Base-by-base conservation (phyloP, 2,888 invertebrate species). In the Clitarchus hookeri region DNA sequence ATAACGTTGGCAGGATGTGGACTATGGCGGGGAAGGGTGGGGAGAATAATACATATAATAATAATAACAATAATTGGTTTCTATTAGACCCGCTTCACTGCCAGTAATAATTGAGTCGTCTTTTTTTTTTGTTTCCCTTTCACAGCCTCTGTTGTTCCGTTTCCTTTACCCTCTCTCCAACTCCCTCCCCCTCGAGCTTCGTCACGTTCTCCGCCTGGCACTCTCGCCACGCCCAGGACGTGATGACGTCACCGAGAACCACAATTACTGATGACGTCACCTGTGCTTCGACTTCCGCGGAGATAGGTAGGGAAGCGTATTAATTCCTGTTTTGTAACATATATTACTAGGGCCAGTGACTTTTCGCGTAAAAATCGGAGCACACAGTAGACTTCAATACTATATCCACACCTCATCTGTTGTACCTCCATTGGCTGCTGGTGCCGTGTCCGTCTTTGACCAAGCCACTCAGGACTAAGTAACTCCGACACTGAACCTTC, bases 101-200 rank as follows among this genome's bases (percentile, higher is more conserved):
- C 82, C 82, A 23, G 36, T 82, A 44, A 82, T 82, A 82, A 82
- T 82, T 82, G 82, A 82, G 82, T 82, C 44, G 82, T 82, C 23
- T 8, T 82, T 82, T 82, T 82, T 82, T 82, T 82, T 82, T 82
- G 27, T 82, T 82, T 27, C 16, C 44, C 44, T 82, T 27, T 27
- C 44, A 36, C 36, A 13, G 82, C 82, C 82, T n/a, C n/a, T 8
- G 65, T 23, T 65, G 65, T 65, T 65, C 19, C 65, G 65, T 82
- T 82, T 82, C 44, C 25, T 82, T 36, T 13, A 36, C 44, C 44
- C 27, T 82, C 82, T 82, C 44, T 13, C 82, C 44, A 19, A n/a
- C 44, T 79, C 79, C 13, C 27, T 13, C 6, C 19, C 26, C 16
- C 65, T 23, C 65, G 0, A 65, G 23, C 65, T 23, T 65, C 65